Evolutionary conservation across 1,140 invertebrate species (phyloP).

Genomic region (Seison nebaliae): DNA sequence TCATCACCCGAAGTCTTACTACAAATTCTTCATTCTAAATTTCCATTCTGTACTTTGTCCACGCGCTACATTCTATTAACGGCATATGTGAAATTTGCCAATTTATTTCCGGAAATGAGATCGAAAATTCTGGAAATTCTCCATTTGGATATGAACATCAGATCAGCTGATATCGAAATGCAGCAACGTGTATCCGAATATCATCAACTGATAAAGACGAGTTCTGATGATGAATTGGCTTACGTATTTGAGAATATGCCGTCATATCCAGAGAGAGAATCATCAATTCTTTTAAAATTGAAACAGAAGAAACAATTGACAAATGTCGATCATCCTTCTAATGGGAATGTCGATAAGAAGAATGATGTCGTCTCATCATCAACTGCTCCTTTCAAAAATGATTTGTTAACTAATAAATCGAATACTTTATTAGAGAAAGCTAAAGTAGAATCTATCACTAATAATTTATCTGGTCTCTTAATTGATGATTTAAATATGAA

Average conservation of each 20-base stretch:
- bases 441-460: too few species aligned
- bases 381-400: too few species aligned
- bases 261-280: conserved; percentile 91
- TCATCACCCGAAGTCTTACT: conserved; percentile 75
- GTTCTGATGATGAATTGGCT: conserved; percentile 78
- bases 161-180: conserved; percentile 84
- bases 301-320: conserved; percentile 51
- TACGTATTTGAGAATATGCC: conserved; percentile 99
- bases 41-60: conserved; percentile 72
- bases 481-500: too few species aligned
- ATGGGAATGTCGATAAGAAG: too few species aligned
- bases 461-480: too few species aligned
- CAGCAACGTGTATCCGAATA: conserved; percentile 96
- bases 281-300: conserved; percentile 55
- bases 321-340: too few species aligned
- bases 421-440: too few species aligned
- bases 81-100: conserved; percentile 97
- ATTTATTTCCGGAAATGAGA: conserved; percentile 94
- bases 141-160: conserved; percentile 69
- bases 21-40: conserved; percentile 75
- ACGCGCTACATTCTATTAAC: conserved; percentile 79
- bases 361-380: too few species aligned
- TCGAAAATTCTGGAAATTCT: conserved; percentile 81
- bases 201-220: conserved; percentile 73
- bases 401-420: too few species aligned